These are phyloP conservation scores for Drosophila santomea DNA, from an alignment of 1,140 invertebrate genomes.

Conservation along the genomic window DNA sequence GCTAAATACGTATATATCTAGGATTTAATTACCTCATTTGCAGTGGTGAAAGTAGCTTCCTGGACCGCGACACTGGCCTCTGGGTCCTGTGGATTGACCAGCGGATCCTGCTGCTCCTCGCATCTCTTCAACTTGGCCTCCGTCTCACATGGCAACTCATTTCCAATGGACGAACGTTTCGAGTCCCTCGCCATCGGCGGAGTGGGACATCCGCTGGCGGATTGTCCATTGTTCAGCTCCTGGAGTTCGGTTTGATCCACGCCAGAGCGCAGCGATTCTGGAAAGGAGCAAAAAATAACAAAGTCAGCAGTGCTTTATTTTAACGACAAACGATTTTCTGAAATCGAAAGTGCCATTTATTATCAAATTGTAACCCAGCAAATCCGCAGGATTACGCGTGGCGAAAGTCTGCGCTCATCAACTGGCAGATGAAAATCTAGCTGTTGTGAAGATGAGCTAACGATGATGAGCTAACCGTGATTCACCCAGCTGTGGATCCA, in stretches of 20 bases:
- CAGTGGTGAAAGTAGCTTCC: conserved; percentile 6
- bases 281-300: conserved; percentile 4
- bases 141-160: conserved; percentile 59
- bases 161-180: conserved; percentile 56
- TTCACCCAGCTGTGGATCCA: conserved; percentile 24
- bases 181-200: conserved; percentile 47
- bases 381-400: neutral
- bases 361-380: conserved; percentile 1
- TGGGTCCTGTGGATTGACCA: conserved; percentile 7
- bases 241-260: conserved; percentile 64
- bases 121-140: conserved; percentile 60
- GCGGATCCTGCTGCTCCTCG: conserved; percentile 15
- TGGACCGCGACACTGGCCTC: neutral
- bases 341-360: neutral
- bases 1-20: too few relatives aligned
- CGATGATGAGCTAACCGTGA: conserved; percentile 50
- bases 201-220: conserved; percentile 15
- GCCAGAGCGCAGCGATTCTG: conserved; percentile 68
- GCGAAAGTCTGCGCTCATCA: conserved; percentile 42
- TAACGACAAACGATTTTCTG: neutral
- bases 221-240: conserved; percentile 46
- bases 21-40: conserved; percentile 31
- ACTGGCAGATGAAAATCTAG: conserved; percentile 22
- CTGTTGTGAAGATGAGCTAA: conserved; percentile 33
- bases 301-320: neutral